phyloP scores from a whole-genome alignment of 2,113 vertebrate species.

The Gallinago paraguaiae region DNA sequence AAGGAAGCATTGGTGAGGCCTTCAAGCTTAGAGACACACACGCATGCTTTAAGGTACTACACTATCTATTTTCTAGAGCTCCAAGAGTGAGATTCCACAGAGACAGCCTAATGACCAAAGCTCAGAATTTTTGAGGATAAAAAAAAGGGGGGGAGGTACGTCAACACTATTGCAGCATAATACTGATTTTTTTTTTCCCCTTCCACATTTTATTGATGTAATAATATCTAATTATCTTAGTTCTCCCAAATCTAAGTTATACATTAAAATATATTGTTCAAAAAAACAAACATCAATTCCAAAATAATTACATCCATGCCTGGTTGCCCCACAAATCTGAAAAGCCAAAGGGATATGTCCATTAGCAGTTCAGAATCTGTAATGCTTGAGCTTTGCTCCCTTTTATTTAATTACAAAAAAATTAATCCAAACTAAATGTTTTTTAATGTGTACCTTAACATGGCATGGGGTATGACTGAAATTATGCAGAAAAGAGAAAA shows the following conservation, averaged over 20 bases:
- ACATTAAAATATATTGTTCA: neutral
- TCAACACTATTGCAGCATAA: neutral
- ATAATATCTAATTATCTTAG: neutral
- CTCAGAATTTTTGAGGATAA: neutral
- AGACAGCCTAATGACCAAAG: neutral
- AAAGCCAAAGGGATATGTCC: neutral
- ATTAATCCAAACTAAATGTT: neutral
- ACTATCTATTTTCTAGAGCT: neutral
- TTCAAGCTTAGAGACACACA: neutral
- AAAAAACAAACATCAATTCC: neutral
- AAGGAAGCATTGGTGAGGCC: neutral
- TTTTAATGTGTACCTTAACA: neutral
- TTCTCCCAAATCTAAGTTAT: neutral
- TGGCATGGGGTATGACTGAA: neutral
- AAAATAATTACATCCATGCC: neutral
- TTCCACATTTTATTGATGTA: neutral
- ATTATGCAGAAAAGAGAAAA: conserved; percentile 25
- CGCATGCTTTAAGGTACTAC: neutral
- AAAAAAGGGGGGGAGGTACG: neutral
- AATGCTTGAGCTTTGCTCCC: neutral
- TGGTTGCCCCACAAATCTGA: neutral
- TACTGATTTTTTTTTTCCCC: rapidly evolving
- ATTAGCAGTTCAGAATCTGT: neutral
- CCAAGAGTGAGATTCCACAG: neutral
- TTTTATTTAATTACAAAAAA: neutral